phyloP scores from a whole-genome alignment of 2,888 invertebrate genomes.

The Dynastes grantii region DNA sequence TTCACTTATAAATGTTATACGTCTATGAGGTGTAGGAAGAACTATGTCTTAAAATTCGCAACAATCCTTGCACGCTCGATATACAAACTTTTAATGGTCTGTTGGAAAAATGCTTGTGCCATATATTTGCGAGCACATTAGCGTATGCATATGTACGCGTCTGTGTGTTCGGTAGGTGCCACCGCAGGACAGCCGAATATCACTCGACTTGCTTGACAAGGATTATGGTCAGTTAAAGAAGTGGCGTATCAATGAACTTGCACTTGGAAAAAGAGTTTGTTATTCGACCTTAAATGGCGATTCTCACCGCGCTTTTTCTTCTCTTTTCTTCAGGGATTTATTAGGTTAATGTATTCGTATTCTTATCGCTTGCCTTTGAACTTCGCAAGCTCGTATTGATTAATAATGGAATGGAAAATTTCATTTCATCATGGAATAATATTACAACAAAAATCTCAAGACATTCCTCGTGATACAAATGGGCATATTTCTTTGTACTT shows the following conservation, averaged over 20 bases:
- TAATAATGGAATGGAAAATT: conserved; percentile 25
- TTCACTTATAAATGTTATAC: too few species aligned
- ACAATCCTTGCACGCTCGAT: conserved; percentile 24
- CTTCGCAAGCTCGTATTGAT: neutral
- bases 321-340: neutral
- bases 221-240: conserved; percentile 11
- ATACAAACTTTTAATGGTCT: conserved; percentile 29
- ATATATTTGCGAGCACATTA: conserved; percentile 25
- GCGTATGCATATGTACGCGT: conserved; percentile 18
- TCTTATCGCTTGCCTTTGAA: conserved; percentile 24
- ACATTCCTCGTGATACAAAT: too few species aligned
- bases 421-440: neutral
- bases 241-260: conserved; percentile 36
- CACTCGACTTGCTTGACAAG: conserved; percentile 11
- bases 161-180: conserved; percentile 19
- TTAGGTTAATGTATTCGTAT: neutral
- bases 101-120: conserved; percentile 32
- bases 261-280: conserved; percentile 22
- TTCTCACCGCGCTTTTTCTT: neutral
- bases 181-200: conserved; percentile 19
- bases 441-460: neutral
- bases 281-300: conserved; percentile 10
- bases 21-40: neutral
- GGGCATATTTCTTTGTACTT: too few species aligned
- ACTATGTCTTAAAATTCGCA: neutral